Evolutionary conservation across 1,140 invertebrate genomes (phyloP).

Genomic region (Pygmarrhopalites habei): DNA sequence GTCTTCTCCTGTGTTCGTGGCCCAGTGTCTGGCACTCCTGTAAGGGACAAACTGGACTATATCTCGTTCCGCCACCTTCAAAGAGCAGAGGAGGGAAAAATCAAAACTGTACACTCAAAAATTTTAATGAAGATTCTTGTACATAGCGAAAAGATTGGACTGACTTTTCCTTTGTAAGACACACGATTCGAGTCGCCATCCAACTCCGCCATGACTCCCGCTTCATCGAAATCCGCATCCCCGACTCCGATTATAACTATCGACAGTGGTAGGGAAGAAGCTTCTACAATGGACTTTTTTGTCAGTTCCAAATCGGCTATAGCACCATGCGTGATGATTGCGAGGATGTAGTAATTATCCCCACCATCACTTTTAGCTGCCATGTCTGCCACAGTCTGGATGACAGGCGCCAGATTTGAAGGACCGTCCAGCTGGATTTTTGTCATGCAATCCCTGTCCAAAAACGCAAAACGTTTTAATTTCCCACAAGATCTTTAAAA

Average conservation of each 20-base stretch:
- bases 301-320: too few species aligned
- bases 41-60: constrained; percentile 54
- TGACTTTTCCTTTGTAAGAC: constrained; percentile 6
- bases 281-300: constrained; percentile 54
- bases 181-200: background rate
- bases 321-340: too few species aligned
- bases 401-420: too few species aligned
- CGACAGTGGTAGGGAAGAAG: background rate
- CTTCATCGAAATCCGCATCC: constrained; percentile 53
- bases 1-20: background rate
- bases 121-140: background rate
- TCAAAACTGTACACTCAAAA: background rate
- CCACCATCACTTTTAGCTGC: too few species aligned
- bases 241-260: constrained; percentile 53
- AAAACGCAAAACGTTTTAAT: too few species aligned
- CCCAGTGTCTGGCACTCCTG: background rate
- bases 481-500: too few species aligned
- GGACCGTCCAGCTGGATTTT: too few species aligned
- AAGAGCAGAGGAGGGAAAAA: background rate
- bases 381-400: too few species aligned
- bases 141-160: background rate
- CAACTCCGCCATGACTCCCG: too few species aligned
- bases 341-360: too few species aligned
- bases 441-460: too few species aligned
- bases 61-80: constrained; percentile 49